Base-by-base conservation (phyloP, 2,797 vertebrate genomes). In the Apogon hyalosoma region DNA sequence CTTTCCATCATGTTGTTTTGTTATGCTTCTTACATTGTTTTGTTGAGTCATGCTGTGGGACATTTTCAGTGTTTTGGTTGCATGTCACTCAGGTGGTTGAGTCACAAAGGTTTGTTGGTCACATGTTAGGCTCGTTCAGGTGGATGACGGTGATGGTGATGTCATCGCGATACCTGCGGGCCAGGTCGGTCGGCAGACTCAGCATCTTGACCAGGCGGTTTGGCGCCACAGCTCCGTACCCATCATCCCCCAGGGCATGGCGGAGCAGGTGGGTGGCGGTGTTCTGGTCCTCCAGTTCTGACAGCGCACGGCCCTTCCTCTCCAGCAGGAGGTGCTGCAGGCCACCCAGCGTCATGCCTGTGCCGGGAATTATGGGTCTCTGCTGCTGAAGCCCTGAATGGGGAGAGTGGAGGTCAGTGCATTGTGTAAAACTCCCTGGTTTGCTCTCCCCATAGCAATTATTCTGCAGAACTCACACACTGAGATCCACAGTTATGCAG, bases 91-190 rank as follows among this genome's bases (percentile, higher is more conserved):
- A 36, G 33, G 33, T 36, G 33, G 33, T 36, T 1, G 10, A 36
- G 33, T 36, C 33, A 36, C 33, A 10, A 10, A 36, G 7, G 9
- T 10, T 8, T 36, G 33, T 36, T 15, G 13, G 24, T 59, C 56
- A 59, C 42, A 47, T 16, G 38, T 79, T 55, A 0, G 66, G 74
- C 21, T 87, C 78, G 3, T 92, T 92, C 6, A 93, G 84, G 51
- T 87, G 82, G 13, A 93, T 73, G 19, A 93, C 82, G 0, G 87
- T 83, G 65, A 93, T 80, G 45, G 89, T 93, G 71, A 93, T 88
- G 68, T 92, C 90, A 73, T 93, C 91, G 1, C 91, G 84, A 75
- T 92, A 93, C 64, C 89, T 80, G 8, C 92, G 73, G 39, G 89
- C 85, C 62, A 91, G 69, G 1, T 93, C 88, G 2, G 69, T 7